Evolutionary conservation across 2,888 invertebrate species (phyloP).

Genomic region (Laspeyria flexula): DNA sequence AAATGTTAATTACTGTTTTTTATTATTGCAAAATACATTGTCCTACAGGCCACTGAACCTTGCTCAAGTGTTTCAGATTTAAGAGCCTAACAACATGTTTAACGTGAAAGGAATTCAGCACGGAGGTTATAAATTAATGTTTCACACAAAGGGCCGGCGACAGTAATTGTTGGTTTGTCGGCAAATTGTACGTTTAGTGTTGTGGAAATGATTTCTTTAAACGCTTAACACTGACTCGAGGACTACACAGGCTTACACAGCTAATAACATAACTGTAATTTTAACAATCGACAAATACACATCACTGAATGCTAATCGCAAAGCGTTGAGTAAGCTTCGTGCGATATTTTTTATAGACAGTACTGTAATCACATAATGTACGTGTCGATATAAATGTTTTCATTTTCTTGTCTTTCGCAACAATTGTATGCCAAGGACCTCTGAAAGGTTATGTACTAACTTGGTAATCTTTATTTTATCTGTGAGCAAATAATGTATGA

Average conservation of each 20-base stretch:
- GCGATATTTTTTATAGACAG: slow-evolving; percentile 43
- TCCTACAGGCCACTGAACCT: slow-evolving; percentile 47
- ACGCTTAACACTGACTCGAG: slow-evolving; percentile 57
- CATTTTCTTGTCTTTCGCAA: slow-evolving; percentile 73
- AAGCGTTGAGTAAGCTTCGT: slow-evolving; percentile 41
- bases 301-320: slow-evolving; percentile 40
- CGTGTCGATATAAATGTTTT: slow-evolving; percentile 59
- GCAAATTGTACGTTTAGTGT: slow-evolving; percentile 59
- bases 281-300: slow-evolving; percentile 53
- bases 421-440: slow-evolving; percentile 76
- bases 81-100: slow-evolving; percentile 38
- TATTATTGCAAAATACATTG: too few relatives aligned
- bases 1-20: too few relatives aligned
- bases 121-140: slow-evolving; percentile 62
- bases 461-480: slow-evolving; percentile 83
- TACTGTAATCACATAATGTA: slow-evolving; percentile 32
- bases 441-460: slow-evolving; percentile 79
- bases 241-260: slow-evolving; percentile 54
- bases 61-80: slow-evolving; percentile 38
- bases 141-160: slow-evolving; percentile 65
- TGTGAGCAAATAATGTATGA: slow-evolving; percentile 60
- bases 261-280: slow-evolving; percentile 62
- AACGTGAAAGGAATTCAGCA: slow-evolving; percentile 44
- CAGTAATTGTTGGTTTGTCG: slow-evolving; percentile 65
- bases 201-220: slow-evolving; percentile 65